These are phyloP conservation scores for Tolypeutes matacus DNA, from an alignment of 2,797 vertebrate genomes.

Conservation along the genomic window DNA sequence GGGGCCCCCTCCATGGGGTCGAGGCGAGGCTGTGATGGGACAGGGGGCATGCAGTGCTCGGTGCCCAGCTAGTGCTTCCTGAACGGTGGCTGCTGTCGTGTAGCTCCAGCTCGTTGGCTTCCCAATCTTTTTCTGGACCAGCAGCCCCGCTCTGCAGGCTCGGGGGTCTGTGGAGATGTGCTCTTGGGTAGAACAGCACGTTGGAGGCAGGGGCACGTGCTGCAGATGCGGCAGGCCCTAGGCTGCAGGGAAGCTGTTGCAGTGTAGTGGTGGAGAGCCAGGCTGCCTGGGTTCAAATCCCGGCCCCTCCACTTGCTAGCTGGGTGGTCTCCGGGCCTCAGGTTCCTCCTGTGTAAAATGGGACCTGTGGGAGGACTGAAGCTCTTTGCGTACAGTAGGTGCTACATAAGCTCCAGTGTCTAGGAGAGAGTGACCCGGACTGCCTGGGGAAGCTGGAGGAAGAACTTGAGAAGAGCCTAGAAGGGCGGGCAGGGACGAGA, in stretches of 20 bases:
- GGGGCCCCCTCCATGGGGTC: accelerated
- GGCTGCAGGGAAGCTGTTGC: background rate
- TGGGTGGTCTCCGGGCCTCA: background rate
- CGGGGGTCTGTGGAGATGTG: background rate
- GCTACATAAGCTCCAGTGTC: background rate
- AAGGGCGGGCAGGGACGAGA: background rate
- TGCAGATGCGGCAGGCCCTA: background rate
- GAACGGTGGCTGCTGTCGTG: accelerated
- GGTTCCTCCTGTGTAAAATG: background rate
- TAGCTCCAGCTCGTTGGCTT: background rate
- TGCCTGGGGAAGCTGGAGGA: background rate
- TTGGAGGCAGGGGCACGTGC: background rate
- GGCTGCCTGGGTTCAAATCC: background rate
- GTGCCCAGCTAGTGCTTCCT: accelerated
- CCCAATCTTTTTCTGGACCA: background rate
- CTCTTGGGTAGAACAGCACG: background rate
- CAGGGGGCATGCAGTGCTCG: accelerated
- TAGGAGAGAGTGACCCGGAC: background rate
- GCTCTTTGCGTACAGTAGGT: background rate
- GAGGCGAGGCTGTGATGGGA: background rate
- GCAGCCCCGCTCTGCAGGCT: background rate
- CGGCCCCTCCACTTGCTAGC: background rate
- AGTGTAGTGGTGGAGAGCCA: background rate
- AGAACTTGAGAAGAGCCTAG: background rate
- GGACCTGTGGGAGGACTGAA: background rate